Evolutionary conservation across 1,140 invertebrate genomes (phyloP).

Genomic region (Philotrypesis tridentata): DNA sequence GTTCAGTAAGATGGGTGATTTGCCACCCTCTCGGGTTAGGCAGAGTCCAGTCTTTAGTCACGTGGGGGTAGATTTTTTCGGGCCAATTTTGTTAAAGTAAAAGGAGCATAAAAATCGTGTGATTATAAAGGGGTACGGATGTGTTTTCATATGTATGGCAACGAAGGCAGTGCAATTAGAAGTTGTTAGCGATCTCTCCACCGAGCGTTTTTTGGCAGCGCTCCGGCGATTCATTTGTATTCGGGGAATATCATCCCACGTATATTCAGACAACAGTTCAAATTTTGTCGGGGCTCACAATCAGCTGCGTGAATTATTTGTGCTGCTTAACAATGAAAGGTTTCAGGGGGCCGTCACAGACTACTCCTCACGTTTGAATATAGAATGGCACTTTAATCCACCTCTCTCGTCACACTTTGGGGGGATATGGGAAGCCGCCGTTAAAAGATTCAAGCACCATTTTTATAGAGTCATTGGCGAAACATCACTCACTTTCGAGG

Average conservation of each 20-base stretch:
- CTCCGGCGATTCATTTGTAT: slow-evolving; percentile 63
- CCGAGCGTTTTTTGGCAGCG: slow-evolving; percentile 64
- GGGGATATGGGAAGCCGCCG: slow-evolving; percentile 62
- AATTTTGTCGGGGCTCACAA: slow-evolving; percentile 55
- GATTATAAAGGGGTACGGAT: slow-evolving; percentile 53
- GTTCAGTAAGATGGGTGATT: slow-evolving; percentile 60
- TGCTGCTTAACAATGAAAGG: background rate
- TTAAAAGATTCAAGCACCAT: slow-evolving; percentile 55
- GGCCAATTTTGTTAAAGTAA: slow-evolving; percentile 61
- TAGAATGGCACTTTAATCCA: too few species aligned
- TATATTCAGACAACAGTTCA: slow-evolving; percentile 56
- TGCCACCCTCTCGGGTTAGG: slow-evolving; percentile 59
- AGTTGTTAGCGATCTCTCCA: slow-evolving; percentile 60
- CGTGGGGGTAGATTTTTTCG: slow-evolving; percentile 66
- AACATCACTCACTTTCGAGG: slow-evolving; percentile 51
- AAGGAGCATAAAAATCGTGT: slow-evolving; percentile 34
- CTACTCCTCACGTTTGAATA: too few species aligned
- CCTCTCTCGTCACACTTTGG: slow-evolving; percentile 57
- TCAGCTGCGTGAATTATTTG: slow-evolving; percentile 19
- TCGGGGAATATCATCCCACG: slow-evolving; percentile 50
- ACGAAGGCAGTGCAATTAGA: slow-evolving; percentile 67
- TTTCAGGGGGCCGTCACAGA: too few species aligned
- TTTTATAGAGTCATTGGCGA: slow-evolving; percentile 49
- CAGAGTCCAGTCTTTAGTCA: slow-evolving; percentile 59
- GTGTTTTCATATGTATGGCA: slow-evolving; percentile 56